Evolutionary conservation across 1,140 invertebrate species (phyloP).

Genomic region (Cyrtorhinus lividipennis): DNA sequence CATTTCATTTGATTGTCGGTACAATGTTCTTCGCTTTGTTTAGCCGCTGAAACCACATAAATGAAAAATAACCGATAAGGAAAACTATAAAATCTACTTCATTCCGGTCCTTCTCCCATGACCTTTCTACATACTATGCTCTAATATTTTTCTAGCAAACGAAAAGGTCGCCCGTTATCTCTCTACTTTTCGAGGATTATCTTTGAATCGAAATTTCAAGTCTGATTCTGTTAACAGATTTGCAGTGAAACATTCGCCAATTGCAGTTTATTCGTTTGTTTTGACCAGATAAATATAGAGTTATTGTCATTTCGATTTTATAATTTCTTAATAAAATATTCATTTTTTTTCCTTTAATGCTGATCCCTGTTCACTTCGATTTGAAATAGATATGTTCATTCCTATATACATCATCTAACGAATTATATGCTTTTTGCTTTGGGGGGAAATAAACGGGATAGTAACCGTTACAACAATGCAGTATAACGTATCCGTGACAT

Average conservation of each 20-base stretch:
- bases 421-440: too few relatives aligned
- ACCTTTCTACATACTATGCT: too few relatives aligned
- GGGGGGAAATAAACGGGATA: background rate
- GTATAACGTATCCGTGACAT: background rate
- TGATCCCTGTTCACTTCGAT: constrained; percentile 3
- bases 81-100: constrained; percentile 9
- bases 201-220: too few relatives aligned
- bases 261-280: background rate
- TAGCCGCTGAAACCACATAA: background rate
- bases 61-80: background rate
- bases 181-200: too few relatives aligned
- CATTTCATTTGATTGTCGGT: constrained; percentile 1
- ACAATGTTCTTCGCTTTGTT: constrained; percentile 8
- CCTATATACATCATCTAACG: background rate
- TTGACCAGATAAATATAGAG: constrained; percentile 1
- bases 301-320: background rate
- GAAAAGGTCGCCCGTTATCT: too few relatives aligned
- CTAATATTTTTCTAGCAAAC: too few relatives aligned
- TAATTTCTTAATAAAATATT: constrained; percentile 2
- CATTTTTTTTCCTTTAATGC: constrained; percentile 1
- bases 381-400: constrained; percentile 8
- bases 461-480: background rate
- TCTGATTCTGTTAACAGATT: too few relatives aligned
- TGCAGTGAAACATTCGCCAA: background rate
- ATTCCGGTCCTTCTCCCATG: too few relatives aligned